phyloP scores from a whole-genome alignment of 2,113 vertebrate species.

The Clarias macrocephalus region DNA sequence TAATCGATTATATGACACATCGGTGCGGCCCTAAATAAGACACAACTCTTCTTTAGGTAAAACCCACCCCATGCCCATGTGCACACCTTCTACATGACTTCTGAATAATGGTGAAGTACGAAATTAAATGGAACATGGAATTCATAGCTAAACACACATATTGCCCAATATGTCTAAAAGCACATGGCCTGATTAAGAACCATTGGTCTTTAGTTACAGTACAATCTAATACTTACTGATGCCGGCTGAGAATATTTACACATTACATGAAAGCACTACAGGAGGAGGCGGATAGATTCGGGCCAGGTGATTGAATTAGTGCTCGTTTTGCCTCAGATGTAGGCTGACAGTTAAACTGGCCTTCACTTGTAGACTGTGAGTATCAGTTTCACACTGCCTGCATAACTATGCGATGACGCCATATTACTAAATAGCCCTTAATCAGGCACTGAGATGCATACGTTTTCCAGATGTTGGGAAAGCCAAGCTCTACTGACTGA shows the following conservation, averaged over 20 bases:
- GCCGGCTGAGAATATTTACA: neutral
- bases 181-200: neutral
- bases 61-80: neutral
- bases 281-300: neutral
- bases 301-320: conserved; percentile 22
- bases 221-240: neutral
- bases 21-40: neutral
- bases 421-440: conserved; percentile 9
- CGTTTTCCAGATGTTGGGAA: neutral
- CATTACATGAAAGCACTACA: neutral
- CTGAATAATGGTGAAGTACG: neutral
- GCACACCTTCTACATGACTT: neutral
- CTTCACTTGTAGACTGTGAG: conserved; percentile 12
- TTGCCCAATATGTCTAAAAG: neutral
- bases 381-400: conserved; percentile 9
- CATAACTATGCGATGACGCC: conserved; percentile 21
- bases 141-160: neutral
- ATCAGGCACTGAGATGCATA: neutral
- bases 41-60: neutral
- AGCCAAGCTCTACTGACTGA: neutral
- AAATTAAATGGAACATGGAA: neutral
- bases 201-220: neutral
- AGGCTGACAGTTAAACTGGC: conserved; percentile 10
- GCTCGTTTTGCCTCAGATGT: neutral
- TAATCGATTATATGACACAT: too few relatives aligned